These are phyloP conservation scores for Sclerurus mexicanus DNA, from an alignment of 2,113 vertebrate genomes.

Conservation along the genomic window DNA sequence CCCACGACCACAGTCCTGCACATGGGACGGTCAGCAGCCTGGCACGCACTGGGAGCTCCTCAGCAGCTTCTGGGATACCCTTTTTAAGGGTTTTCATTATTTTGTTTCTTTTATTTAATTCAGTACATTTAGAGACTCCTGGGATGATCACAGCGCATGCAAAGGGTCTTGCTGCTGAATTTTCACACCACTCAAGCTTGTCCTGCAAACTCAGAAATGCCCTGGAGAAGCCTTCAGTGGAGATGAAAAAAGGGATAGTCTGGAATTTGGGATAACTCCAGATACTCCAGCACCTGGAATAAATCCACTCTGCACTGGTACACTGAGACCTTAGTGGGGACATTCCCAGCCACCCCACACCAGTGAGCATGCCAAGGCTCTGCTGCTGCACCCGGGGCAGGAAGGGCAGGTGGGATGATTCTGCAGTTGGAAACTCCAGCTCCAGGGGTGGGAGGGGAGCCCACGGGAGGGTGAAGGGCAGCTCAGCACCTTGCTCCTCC, in stretches of 20 bases:
- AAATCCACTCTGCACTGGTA: background rate
- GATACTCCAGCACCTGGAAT: background rate
- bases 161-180: background rate
- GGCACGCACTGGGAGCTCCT: fast-evolving
- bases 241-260: fast-evolving
- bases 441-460: fast-evolving
- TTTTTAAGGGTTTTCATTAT: fast-evolving
- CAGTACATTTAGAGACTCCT: background rate
- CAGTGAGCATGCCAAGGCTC: background rate
- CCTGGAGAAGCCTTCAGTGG: background rate
- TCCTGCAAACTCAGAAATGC: background rate
- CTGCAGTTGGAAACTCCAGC: background rate
- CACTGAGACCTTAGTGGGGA: background rate
- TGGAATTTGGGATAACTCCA: background rate
- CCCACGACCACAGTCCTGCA: too few species aligned
- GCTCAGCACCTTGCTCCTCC: background rate
- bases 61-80: background rate
- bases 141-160: fast-evolving
- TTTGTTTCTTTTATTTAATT: background rate
- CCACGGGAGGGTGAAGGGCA: background rate
- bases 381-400: fast-evolving
- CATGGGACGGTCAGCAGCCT: fast-evolving
- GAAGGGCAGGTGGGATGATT: background rate
- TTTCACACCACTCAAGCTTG: background rate
- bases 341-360: background rate